Evolutionary conservation across 2,113 vertebrate species (phyloP), one percentile per base, ranked within the genome.

Genomic region (Chauna torquata): DNA sequence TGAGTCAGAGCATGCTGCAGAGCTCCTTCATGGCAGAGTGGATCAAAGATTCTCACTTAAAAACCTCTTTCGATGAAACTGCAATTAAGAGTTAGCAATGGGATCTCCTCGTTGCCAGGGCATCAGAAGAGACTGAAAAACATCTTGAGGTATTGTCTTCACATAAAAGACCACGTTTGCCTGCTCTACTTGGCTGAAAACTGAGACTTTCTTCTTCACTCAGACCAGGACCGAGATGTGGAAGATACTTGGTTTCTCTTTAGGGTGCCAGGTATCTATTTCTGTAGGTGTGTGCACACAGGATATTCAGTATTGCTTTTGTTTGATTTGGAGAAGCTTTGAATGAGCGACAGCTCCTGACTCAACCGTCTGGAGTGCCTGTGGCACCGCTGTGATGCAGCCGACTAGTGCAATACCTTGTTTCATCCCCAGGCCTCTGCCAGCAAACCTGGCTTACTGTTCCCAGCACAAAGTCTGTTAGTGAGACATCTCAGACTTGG

Each of bases 271-370:
- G 25, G 59, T 44, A 42, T 52, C 25, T 66, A 5, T 81, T 81
- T 81, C 30, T 49, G 18, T 61, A 44, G 82, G n/a, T 0, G 0
- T 40, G 4, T 3, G 2, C 4, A 9, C 57, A 52, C 49, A 79
- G 54, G 27, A 16, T 47, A 24, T 20, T 79, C 45, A 65, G 28
- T 59, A 24, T 57, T 80, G 15, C 59, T 50, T 61, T 69, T 57
- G 57, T n/a, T 45, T 76, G 30, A 38, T 42, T 57, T 65, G 61
- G 44, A 30, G 61, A 88, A 55, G 38, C 69, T 59, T 61, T 90
- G 49, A 54, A 58, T n/a, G 42, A 44, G 40, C 58, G 42, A 76
- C 25, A 25, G 40, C 32, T 6, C 11, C 44, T 45, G 54, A 40
- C 11, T 59, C 19, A 44, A 75, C 23, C 45, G 44, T 28, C 32